Conservation (phyloP, 2,113 vertebrate species). For the Tyrannus savana region DNA sequence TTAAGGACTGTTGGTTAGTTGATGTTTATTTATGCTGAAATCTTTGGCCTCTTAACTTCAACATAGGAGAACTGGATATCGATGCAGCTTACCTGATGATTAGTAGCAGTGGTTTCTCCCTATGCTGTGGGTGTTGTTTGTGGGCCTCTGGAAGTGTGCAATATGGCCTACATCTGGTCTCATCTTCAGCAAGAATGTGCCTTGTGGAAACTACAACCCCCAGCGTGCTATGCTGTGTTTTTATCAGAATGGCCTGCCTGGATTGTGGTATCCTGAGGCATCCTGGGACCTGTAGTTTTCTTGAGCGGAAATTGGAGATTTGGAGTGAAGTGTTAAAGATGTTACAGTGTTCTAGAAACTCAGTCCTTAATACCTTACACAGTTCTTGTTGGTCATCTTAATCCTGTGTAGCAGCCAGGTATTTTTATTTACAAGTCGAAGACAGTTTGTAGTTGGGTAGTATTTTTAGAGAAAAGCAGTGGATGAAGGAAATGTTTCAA, state of each 20-base stretch:
- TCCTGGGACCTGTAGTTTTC: slow-evolving; percentile 73
- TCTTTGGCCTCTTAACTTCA: not conserved
- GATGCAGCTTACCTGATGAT: not conserved
- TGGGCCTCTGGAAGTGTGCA: not conserved
- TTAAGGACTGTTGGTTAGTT: not conserved
- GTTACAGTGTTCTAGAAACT: not conserved
- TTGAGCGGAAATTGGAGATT: not conserved
- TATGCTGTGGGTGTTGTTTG: rapidly evolving
- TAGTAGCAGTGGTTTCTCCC: rapidly evolving
- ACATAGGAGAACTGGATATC: rapidly evolving
- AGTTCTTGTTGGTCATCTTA: slow-evolving; percentile 29
- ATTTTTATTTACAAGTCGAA: not conserved
- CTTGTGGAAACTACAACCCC: slow-evolving; percentile 63
- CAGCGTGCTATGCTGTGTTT: slow-evolving; percentile 58
- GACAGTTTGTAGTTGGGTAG: not conserved
- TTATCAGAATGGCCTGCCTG: not conserved
- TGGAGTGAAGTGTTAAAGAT: not conserved
- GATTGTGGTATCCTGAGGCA: slow-evolving; percentile 7
- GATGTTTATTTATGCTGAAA: not conserved
- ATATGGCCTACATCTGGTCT: slow-evolving; percentile 42
- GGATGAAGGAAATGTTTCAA: not conserved
- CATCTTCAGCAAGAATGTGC: not conserved
- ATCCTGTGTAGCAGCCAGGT: not conserved
- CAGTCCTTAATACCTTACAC: not conserved
- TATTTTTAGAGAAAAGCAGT: not conserved